Percentiles rank a stretch among this genome's conserved stretches.
phyloP scores from a whole-genome alignment of 2,113 vertebrate genomes.

The Pagrus major region DNA sequence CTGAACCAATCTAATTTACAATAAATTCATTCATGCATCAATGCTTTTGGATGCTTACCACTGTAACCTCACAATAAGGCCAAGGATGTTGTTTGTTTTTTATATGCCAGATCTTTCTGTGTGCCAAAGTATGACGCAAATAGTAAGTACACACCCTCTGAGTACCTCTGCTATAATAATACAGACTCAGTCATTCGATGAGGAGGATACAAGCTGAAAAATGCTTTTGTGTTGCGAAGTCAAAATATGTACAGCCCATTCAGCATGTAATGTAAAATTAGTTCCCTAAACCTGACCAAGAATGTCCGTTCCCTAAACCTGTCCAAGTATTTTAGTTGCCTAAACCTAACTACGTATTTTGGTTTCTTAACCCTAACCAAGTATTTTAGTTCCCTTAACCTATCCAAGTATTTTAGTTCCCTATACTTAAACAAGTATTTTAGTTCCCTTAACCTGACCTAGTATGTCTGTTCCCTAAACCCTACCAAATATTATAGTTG shows the following conservation, averaged over 20 bases:
- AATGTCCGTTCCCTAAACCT: too few species aligned
- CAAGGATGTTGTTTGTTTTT: conserved; percentile 22
- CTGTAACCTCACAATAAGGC: background rate
- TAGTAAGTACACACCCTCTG: background rate
- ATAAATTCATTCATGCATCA: background rate
- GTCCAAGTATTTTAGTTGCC: too few species aligned
- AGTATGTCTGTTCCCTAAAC: too few species aligned
- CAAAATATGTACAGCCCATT: background rate
- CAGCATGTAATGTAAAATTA: background rate
- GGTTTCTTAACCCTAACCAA: too few species aligned
- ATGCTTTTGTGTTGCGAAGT: background rate
- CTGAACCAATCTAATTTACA: background rate
- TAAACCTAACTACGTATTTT: too few species aligned
- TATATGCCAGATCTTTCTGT: conserved; percentile 10
- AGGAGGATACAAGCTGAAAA: background rate
- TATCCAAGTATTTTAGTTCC: too few species aligned
- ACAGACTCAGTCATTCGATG: background rate
- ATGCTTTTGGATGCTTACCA: background rate
- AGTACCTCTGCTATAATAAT: background rate
- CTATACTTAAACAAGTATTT: too few species aligned
- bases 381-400: too few species aligned
- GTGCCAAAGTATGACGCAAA: conserved; percentile 5
- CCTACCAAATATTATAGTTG: too few species aligned
- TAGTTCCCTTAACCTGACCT: too few species aligned
- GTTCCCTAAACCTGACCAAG: too few species aligned